Evolutionary conservation across 2,113 vertebrate genomes (phyloP), one percentile per base, ranked within the genome.

Genomic region (Paramormyrops kingsleyae): DNA sequence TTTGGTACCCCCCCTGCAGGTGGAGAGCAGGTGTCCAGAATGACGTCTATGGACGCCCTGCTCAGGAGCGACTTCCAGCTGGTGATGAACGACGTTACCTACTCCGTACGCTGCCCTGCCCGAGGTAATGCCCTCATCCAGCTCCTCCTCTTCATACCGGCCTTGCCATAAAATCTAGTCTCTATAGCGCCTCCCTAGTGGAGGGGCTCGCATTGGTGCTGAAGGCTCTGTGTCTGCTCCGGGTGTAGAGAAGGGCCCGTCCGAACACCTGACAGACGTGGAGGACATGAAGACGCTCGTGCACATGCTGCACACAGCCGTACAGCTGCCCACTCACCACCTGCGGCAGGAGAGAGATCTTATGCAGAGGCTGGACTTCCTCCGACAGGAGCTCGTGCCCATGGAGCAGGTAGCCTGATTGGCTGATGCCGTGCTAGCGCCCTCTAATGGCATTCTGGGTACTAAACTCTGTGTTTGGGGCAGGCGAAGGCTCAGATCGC

Each of bases 41-140:
- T 94, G 87, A 97, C 96, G 0, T 92, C 96, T 47, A 95, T 99
- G 92, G 96, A 96, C 47, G 15, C 95, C 90, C 94, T 99, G 91
- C 49, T 99, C 91, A 96, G 93, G 92, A 97, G 96, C 90, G 96
- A 97, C 92, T 99, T 99, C 86, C 96, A 97, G 90, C 96, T 99
- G 62, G 88, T 96, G 91, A 95, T 99, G 92, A 98, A 99, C 89
- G 84, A 94, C 35, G 74, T 87, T 5, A 93, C 94, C 0, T 97
- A 98, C 89, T 92, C 91, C 0, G 95, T 99, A 42, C 91, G 88
- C 46, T 88, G 96, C 52, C 96, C 97, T 35, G 91, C 93, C 13
- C 95, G 91, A 94, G 97, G 98, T 99, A 96, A 91, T n/a, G 83
- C 83, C 47, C 19, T 47, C 44, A 0, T 3, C 35, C 39, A 47